Conservation (phyloP, 2,888 invertebrate species). For the Amblyjoppa proteus region DNA sequence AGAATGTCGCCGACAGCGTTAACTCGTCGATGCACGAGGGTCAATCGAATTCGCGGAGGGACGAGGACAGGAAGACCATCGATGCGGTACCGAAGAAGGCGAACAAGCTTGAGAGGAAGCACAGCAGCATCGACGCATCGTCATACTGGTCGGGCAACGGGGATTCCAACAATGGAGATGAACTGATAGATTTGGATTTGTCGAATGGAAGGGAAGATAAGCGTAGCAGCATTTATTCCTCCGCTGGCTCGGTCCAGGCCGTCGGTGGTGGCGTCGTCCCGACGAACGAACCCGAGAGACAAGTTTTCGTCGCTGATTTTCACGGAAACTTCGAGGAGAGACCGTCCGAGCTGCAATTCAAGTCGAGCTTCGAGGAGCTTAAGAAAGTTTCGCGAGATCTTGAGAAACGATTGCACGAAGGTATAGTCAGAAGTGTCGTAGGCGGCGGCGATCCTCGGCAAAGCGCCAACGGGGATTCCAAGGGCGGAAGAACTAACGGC, state of each 20-base stretch:
- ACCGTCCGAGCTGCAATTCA: slow-evolving; percentile 65
- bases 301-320: slow-evolving; percentile 71
- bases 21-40: slow-evolving; percentile 64
- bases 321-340: slow-evolving; percentile 69
- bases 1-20: slow-evolving; percentile 7
- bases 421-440: slow-evolving; percentile 74
- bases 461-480: slow-evolving; percentile 58
- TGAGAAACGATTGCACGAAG: slow-evolving; percentile 79
- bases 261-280: slow-evolving; percentile 67
- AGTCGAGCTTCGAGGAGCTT: slow-evolving; percentile 76
- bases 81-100: slow-evolving; percentile 83
- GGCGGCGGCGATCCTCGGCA: slow-evolving; percentile 33
- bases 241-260: slow-evolving; percentile 51
- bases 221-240: slow-evolving; percentile 26
- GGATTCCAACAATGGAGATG: slow-evolving; percentile 80
- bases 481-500: slow-evolving; percentile 51
- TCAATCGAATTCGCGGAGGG: slow-evolving; percentile 44
- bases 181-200: slow-evolving; percentile 77
- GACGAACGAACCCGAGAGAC: slow-evolving; percentile 53
- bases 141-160: slow-evolving; percentile 80
- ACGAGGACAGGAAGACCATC: slow-evolving; percentile 83
- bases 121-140: slow-evolving; percentile 71
- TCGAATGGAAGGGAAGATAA: slow-evolving; percentile 51
- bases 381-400: slow-evolving; percentile 79
- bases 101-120: slow-evolving; percentile 82